A percentile compares a stretch with the other conserved stretches of the same genome.
phyloP scores from a whole-genome alignment of 2,888 invertebrate genomes.

The Lordiphosa andalusiaca region DNA sequence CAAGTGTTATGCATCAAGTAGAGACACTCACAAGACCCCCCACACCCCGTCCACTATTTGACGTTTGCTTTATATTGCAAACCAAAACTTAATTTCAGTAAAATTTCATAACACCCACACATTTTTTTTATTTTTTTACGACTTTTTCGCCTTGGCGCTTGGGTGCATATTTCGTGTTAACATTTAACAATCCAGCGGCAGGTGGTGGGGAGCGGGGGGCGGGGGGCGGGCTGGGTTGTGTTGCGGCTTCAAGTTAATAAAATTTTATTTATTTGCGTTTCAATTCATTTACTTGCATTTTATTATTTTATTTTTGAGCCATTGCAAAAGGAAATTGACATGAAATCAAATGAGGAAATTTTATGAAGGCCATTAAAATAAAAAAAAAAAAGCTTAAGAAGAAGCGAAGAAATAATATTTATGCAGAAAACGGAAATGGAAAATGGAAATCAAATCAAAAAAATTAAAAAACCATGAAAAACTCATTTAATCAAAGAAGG shows the following conservation, averaged over 20 bases:
- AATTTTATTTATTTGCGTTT: constrained; percentile 72
- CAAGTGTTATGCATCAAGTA: too few relatives aligned
- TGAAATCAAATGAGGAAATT: constrained; percentile 62
- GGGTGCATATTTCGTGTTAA: too few relatives aligned
- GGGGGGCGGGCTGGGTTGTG: too few relatives aligned
- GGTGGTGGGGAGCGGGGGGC: too few relatives aligned
- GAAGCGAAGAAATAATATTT: constrained; percentile 1
- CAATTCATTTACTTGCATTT: constrained; percentile 68
- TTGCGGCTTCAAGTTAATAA: constrained; percentile 47
- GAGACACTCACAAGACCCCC: too few relatives aligned
- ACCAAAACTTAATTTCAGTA: too few relatives aligned
- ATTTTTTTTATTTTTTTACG: too few relatives aligned
- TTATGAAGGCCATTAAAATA: constrained; percentile 54
- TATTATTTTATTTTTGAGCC: constrained; percentile 58
- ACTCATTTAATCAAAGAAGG: constrained; percentile 21
- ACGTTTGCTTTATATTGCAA: too few relatives aligned
- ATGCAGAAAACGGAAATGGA: constrained; percentile 1
- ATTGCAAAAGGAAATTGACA: constrained; percentile 58
- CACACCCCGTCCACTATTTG: too few relatives aligned
- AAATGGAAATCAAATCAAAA: constrained; percentile 27
- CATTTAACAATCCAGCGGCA: too few relatives aligned
- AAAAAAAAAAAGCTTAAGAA: constrained; percentile 4
- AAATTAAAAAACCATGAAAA: constrained; percentile 42
- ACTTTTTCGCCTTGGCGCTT: too few relatives aligned
- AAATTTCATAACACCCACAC: too few relatives aligned